A percentile compares a stretch with the other conserved stretches of the same genome.
phyloP scores from a whole-genome alignment of 2,113 vertebrate species.

The Phylloscopus trochilus region DNA sequence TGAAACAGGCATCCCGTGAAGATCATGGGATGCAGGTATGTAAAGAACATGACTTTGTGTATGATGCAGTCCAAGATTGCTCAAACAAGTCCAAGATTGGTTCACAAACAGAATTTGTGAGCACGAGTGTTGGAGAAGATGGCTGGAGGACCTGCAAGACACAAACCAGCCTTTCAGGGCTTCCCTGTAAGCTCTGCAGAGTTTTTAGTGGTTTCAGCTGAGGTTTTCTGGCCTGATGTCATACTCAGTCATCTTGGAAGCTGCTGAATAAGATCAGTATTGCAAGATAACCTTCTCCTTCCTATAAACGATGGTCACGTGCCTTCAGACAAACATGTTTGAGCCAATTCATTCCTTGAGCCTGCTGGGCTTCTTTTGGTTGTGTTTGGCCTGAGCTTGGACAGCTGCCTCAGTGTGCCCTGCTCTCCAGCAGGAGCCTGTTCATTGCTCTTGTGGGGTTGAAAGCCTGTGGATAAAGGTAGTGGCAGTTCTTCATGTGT shows the following conservation, averaged over 20 bases:
- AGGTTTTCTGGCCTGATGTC: neutral
- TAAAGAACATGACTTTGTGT: neutral
- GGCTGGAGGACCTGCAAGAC: neutral
- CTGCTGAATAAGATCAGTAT: neutral
- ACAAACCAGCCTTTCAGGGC: neutral
- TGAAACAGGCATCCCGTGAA: neutral
- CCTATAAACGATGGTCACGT: neutral
- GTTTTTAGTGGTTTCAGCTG: neutral
- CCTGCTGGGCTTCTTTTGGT: neutral
- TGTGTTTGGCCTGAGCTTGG: accelerated
- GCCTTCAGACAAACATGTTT: neutral
- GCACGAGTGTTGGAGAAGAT: neutral
- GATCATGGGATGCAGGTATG: neutral
- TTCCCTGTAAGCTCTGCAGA: neutral
- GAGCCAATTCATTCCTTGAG: neutral
- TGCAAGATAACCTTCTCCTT: conserved; percentile 6
- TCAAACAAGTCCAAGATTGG: neutral
- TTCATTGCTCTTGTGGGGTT: accelerated
- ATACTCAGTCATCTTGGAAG: neutral
- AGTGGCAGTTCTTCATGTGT: accelerated
- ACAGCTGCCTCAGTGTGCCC: neutral
- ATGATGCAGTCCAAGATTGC: neutral
- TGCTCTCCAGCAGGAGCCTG: neutral
- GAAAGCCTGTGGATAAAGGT: neutral
- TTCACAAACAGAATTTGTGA: neutral